Base-by-base conservation (phyloP, 1,140 invertebrate species). In the Drosophila subpulchrella region DNA sequence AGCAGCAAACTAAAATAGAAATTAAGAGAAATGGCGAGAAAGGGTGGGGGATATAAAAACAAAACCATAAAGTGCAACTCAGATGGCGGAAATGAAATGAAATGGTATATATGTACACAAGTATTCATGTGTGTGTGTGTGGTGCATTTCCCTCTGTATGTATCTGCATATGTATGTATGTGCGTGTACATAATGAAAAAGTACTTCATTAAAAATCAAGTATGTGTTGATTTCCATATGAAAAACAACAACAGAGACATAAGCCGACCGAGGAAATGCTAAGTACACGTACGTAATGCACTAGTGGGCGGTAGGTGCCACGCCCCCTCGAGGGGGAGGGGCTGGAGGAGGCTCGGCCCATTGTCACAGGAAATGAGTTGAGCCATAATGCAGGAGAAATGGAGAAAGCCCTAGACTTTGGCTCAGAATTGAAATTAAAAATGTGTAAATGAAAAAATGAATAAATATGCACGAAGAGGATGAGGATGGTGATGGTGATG, bases 141-240 rank as follows among this genome's bases (percentile, higher is more conserved):
- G 27, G 11, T 51, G 48, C 48, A 34, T 51, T 51, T 51, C 24
- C 48, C 48, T 24, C 4, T 47, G 10, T 7, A n/a, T 11, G 30
- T 48, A 24, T 70, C 36, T 58, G 20, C 55, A n/a, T 65, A 34
- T 48, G 38, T 54, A 41, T 60, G 20, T 20, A 20, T 20, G 20
- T 20, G 20, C 20, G 32, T 72, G 65, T 61, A 70, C 61, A 78
- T 85, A 86, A 85, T 85, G 75, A 86, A 88, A 86, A 86, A 86
- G 82, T 86, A 86, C 82, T 86, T 86, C 82, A 86, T 86, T 86
- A 86, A 86, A 86, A 86, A 86, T 86, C 82, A 67, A 81, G 82
- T 86, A 66, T 85, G 82, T 86, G 78, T 81, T 86, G 82, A 86
- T 86, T 86, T 88, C 83, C 82, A 86, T 88, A 88, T 82, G 51